phyloP scores from a whole-genome alignment of 2,888 invertebrate species.

The Volucella inflata region DNA sequence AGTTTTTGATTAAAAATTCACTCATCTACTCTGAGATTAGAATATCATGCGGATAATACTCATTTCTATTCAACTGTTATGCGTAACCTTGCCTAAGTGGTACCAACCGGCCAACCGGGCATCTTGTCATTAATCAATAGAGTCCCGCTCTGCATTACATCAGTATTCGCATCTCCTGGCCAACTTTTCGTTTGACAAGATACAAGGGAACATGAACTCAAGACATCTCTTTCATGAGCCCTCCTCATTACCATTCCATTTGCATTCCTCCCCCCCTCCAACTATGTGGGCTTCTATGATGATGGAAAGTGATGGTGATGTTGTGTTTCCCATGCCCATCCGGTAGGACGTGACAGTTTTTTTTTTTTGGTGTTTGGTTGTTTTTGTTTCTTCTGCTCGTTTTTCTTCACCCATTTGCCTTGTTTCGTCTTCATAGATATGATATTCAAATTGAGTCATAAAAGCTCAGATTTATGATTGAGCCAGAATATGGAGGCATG shows the following conservation, averaged over 20 bases:
- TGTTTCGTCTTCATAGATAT: background rate
- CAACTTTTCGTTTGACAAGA: background rate
- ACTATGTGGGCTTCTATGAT: slow-evolving; percentile 20
- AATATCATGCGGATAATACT: no score
- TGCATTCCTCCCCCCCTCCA: slow-evolving; percentile 11
- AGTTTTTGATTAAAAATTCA: no score
- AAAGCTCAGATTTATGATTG: slow-evolving; percentile 45
- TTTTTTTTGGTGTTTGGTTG: slow-evolving; percentile 1
- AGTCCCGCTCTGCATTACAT: background rate
- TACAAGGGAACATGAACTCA: background rate
- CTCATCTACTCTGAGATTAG: no score
- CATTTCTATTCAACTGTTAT: no score
- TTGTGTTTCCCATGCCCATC: slow-evolving; percentile 20
- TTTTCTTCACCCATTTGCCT: no score
- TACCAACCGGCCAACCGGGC: background rate
- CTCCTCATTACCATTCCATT: slow-evolving; percentile 51
- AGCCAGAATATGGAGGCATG: slow-evolving; percentile 35
- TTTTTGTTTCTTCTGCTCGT: background rate
- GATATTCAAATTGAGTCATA: slow-evolving; percentile 43
- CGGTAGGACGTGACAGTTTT: slow-evolving; percentile 46
- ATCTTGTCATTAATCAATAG: slow-evolving; percentile 30
- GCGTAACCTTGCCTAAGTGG: background rate
- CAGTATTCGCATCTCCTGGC: background rate
- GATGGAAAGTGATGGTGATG: slow-evolving; percentile 34
- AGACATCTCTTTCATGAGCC: slow-evolving; percentile 6